Base-by-base conservation (phyloP, 2,888 invertebrate genomes). In the Hirtodrosophila confusa region DNA sequence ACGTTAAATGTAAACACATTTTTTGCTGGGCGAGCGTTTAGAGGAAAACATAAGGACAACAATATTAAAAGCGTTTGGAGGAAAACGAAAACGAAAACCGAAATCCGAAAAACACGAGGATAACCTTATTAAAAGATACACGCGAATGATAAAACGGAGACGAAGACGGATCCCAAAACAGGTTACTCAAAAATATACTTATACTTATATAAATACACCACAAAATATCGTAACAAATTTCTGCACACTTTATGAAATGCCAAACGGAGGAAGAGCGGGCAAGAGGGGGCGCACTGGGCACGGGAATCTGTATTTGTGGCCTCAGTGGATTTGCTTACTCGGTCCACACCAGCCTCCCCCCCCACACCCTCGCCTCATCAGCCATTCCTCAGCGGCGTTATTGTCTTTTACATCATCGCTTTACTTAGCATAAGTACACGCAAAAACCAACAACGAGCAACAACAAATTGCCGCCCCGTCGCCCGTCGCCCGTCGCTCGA, bases 401-500 rank as follows among this genome's bases (percentile, higher is more conserved):
- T 83, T 83, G 83, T 87, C 83, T 83, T 83, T 84, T 84, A 88
- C 86, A 84, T 84, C 88, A 84, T 88, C 86, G 84, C 86, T 88
- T 84, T 84, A 84, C 84, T 84, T 84, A 82, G 75, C 78, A 83
- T 77, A 79, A 80, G 82, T 84, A 80, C 80, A 77, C 82, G 71
- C 68, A 62, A 60, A 70, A 66, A 77, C 71, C 65, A 73, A 73
- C 76, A 76, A 58, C 66, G 51, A 58, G 69, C 67, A 67, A 69
- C 69, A 76, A 77, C 83, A 84, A 84, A 84, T 84, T 84, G 88
- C 77, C 55, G 58, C 55, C 50, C 23, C 51, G 12, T 50, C 35
- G 9, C 37, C 35, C 37, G 35, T 29, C 7, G 27, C 17, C 31
- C 24, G 7, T 50, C 35, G 9, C 37, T 31, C 37, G 35, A 24